Conservation (phyloP, 2,113 vertebrate species). For the Salvator merianae region DNA sequence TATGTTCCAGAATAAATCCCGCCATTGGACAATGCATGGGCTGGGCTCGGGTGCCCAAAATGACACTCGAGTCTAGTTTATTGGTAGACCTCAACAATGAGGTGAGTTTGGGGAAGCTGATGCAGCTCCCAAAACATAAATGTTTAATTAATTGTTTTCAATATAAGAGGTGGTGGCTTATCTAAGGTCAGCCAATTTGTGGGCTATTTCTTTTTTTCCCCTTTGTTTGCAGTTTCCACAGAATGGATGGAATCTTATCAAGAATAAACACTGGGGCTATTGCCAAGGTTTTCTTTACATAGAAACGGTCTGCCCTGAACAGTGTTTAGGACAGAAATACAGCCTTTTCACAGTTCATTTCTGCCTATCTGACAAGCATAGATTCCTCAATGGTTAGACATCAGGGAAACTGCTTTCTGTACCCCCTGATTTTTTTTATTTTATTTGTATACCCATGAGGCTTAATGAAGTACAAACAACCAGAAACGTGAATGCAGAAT, state of each 20-base stretch:
- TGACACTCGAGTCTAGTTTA: no score
- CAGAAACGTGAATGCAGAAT: neutral
- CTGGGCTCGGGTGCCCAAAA: no score
- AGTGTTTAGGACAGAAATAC: neutral
- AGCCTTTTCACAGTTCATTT: neutral
- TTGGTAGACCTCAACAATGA: no score
- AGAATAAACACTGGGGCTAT: neutral
- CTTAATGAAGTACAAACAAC: no score
- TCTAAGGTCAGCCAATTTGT: conserved; percentile 13
- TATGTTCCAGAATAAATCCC: no score
- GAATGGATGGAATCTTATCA: conserved; percentile 13
- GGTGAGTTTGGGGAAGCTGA: no score
- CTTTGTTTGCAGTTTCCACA: conserved; percentile 10
- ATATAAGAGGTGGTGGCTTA: neutral
- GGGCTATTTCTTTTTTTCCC: neutral
- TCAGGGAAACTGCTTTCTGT: neutral
- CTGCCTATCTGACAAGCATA: neutral
- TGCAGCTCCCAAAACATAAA: neutral
- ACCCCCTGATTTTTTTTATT: neutral
- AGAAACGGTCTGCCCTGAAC: neutral
- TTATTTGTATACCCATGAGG: no score
- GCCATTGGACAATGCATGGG: no score
- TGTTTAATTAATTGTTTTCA: neutral
- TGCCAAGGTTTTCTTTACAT: neutral
- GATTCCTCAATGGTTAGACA: neutral